Conservation (phyloP, 64 coral and sea anemone genomes). For the Dendrophyllia cribrosa region DNA sequence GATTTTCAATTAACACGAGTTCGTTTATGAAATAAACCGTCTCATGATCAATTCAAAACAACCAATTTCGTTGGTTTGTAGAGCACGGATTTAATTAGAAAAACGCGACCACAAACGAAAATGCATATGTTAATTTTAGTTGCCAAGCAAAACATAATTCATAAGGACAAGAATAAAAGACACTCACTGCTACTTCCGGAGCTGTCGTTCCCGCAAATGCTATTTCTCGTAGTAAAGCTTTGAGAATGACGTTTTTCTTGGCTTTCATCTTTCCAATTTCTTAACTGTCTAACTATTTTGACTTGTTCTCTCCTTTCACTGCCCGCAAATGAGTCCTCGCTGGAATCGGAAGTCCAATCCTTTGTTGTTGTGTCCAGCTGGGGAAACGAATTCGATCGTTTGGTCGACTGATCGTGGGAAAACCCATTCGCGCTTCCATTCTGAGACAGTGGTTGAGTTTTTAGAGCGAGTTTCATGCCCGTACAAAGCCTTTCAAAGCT, state of each 20-base stretch:
- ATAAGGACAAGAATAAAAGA: slow-evolving; percentile 8
- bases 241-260: slow-evolving; percentile 20
- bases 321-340: slow-evolving; percentile 63
- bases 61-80: background rate
- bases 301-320: slow-evolving; percentile 61
- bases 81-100: background rate
- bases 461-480: slow-evolving; percentile 78
- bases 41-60: background rate
- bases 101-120: background rate
- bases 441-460: slow-evolving; percentile 18
- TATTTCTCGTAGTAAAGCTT: background rate
- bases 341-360: slow-evolving; percentile 75
- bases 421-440: slow-evolving; percentile 5
- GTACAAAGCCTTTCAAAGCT: slow-evolving; percentile 92
- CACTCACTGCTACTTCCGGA: slow-evolving; percentile 52
- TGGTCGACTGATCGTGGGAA: slow-evolving; percentile 8
- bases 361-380: slow-evolving; percentile 9
- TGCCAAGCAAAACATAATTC: slow-evolving; percentile 14
- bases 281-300: slow-evolving; percentile 66
- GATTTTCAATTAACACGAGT: slow-evolving; percentile 32
- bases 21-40: slow-evolving; percentile 22
- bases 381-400: slow-evolving; percentile 8
- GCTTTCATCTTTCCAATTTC: slow-evolving; percentile 55
- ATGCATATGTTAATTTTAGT: background rate
- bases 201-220: background rate